A percentile compares a stretch with the other conserved stretches of the same genome.
phyloP scores from a whole-genome alignment of 2,113 vertebrate species.

The Heteronetta atricapilla region DNA sequence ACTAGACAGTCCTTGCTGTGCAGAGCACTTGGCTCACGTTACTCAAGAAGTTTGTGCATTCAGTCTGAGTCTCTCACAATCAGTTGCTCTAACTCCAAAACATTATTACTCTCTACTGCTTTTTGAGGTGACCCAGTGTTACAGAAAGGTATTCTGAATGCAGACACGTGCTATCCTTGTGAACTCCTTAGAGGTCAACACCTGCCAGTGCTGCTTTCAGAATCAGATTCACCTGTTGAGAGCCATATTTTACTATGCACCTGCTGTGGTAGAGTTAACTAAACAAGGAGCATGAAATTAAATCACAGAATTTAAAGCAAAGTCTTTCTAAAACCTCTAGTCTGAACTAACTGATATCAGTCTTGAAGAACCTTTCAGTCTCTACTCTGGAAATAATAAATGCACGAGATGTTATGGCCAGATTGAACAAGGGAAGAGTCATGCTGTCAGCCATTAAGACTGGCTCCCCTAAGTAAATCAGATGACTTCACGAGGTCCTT shows the following conservation, averaged over 20 bases:
- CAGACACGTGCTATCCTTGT: neutral
- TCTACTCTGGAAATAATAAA: neutral
- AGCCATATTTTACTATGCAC: neutral
- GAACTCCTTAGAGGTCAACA: neutral
- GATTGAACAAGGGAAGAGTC: neutral
- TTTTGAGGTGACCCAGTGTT: neutral
- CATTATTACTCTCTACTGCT: neutral
- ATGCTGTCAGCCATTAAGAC: neutral
- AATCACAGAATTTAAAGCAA: neutral
- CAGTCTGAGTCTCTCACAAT: accelerated
- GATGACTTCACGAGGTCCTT: neutral
- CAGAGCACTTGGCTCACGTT: neutral
- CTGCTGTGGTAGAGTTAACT: neutral
- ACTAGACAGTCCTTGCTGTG: neutral
- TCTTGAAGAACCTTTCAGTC: neutral
- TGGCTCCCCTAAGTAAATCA: neutral
- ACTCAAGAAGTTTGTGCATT: neutral
- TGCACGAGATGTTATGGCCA: neutral
- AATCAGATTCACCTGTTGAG: neutral
- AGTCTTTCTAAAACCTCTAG: neutral
- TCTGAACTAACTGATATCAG: neutral
- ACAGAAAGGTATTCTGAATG: neutral
- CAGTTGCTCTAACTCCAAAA: neutral
- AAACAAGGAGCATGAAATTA: neutral
- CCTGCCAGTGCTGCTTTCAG: neutral